Conservation (phyloP, 2,113 vertebrate species). For the Prinia subflava region DNA sequence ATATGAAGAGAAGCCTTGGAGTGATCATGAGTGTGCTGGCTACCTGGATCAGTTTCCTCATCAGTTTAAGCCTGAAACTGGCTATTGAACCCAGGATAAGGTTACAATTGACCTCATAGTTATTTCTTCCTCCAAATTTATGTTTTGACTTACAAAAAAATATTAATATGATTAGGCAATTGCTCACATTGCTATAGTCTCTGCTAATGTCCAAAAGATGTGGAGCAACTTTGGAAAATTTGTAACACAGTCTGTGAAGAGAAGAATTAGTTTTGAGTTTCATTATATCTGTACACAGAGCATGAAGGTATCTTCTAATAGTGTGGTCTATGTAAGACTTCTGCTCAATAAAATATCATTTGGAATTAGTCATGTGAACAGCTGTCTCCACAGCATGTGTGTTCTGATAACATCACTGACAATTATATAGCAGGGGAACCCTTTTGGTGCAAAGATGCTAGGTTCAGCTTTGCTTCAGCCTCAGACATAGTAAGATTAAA, state of each 20-base stretch:
- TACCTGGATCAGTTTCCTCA: neutral
- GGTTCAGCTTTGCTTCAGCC: neutral
- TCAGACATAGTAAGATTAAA: neutral
- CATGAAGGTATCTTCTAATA: neutral
- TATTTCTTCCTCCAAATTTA: neutral
- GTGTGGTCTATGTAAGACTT: neutral
- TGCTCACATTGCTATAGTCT: neutral
- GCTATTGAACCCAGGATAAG: neutral
- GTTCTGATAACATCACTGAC: neutral
- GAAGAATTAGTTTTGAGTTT: neutral
- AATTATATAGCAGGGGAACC: neutral
- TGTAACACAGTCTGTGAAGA: neutral
- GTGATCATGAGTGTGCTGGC: too few relatives aligned
- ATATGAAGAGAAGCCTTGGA: neutral
- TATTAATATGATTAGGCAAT: neutral
- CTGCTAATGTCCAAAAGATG: neutral
- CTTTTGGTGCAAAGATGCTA: neutral
- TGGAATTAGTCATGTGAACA: neutral
- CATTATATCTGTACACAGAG: neutral
- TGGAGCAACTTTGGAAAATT: neutral
- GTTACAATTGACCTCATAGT: neutral
- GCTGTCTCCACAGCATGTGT: accelerated
- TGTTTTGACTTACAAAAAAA: neutral
- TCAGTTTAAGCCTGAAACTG: neutral
- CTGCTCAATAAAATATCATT: neutral